These are phyloP conservation scores for Drosophila lowei DNA, from an alignment of 1,140 invertebrate species.

Conservation along the genomic window DNA sequence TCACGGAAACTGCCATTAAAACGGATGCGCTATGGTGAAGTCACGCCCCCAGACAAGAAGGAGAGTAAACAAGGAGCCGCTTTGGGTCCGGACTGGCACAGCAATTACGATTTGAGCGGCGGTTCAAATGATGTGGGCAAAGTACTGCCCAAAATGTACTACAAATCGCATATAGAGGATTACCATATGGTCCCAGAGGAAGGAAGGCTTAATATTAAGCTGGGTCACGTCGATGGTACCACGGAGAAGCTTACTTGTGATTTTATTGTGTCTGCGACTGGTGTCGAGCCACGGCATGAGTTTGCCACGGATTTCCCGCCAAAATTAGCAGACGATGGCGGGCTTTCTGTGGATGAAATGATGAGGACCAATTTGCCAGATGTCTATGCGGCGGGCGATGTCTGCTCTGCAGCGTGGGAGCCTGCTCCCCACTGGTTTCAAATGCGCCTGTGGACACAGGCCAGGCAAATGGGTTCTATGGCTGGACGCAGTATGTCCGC, in stretches of 20 bases:
- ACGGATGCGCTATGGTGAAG: slow-evolving; percentile 88
- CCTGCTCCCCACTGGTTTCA: slow-evolving; percentile 95
- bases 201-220: slow-evolving; percentile 14
- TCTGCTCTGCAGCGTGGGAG: slow-evolving; percentile 92
- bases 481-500: slow-evolving; percentile 95
- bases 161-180: slow-evolving; percentile 46
- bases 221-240: slow-evolving; percentile 51
- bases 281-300: slow-evolving; percentile 90
- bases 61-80: slow-evolving; percentile 88
- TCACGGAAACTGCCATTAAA: slow-evolving; percentile 84
- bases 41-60: slow-evolving; percentile 26
- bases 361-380: slow-evolving; percentile 91
- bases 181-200: slow-evolving; percentile 4
- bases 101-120: slow-evolving; percentile 87
- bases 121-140: slow-evolving; percentile 5
- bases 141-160: slow-evolving; percentile 49
- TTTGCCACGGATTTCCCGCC: slow-evolving; percentile 85
- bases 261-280: slow-evolving; percentile 97
- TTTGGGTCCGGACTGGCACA: slow-evolving; percentile 97
- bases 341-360: slow-evolving; percentile 92
- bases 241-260: slow-evolving; percentile 87
- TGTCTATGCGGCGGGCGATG: slow-evolving; percentile 98
- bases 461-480: slow-evolving; percentile 97
- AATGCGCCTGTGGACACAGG: slow-evolving; percentile 99
- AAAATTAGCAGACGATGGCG: slow-evolving; percentile 87